Conservation (phyloP, 2,113 vertebrate genomes). For the Actenoides lindsayi region DNA sequence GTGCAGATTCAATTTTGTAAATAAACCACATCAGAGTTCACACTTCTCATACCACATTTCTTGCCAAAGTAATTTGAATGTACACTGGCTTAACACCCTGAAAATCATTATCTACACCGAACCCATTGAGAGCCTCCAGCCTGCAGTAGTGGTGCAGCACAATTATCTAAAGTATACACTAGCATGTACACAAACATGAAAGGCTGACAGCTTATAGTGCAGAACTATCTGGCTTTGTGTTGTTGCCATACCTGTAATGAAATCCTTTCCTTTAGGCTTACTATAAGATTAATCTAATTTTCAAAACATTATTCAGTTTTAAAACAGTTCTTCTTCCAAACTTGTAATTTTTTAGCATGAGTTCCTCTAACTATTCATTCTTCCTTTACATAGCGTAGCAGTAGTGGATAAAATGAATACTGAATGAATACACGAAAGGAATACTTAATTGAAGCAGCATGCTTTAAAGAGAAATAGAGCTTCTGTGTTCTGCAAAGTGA, state of each 20-base stretch:
- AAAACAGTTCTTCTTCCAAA: background rate
- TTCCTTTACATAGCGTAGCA: background rate
- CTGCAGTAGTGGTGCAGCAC: background rate
- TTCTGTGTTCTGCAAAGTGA: conserved; percentile 5
- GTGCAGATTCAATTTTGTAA: background rate
- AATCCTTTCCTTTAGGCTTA: background rate
- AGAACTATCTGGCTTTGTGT: background rate
- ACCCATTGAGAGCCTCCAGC: background rate
- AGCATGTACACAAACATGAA: background rate
- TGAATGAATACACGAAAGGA: conserved; percentile 25
- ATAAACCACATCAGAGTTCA: background rate
- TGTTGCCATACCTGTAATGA: background rate
- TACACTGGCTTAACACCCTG: fast-evolving
- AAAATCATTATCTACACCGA: background rate
- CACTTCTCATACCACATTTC: background rate
- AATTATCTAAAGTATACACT: background rate
- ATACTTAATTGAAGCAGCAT: conserved; percentile 26
- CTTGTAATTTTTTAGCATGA: background rate
- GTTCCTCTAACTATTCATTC: background rate
- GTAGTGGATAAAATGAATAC: conserved; percentile 12
- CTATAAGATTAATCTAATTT: background rate
- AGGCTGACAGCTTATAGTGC: background rate
- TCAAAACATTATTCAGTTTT: conserved; percentile 6
- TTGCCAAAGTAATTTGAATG: background rate
- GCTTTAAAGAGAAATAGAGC: conserved; percentile 5